Evolutionary conservation across 2,113 vertebrate genomes (phyloP), one percentile per base, ranked within the genome.

Genomic region (Indicator indicator): DNA sequence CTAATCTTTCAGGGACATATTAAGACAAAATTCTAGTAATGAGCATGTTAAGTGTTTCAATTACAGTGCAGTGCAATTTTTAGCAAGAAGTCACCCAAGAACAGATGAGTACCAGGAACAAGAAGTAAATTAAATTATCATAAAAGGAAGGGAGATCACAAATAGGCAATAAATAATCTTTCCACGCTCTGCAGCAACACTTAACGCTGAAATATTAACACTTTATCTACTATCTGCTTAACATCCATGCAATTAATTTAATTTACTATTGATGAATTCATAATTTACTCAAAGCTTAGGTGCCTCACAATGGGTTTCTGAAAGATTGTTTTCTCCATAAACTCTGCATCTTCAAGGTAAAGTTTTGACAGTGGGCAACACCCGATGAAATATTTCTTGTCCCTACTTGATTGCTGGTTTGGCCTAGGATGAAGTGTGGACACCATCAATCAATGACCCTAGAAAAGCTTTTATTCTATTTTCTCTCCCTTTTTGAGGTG

Each of bases 91-190:
- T 84, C 70, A 78, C 38, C 40, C 54, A 38, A 79, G 44, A 92
- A 76, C 24, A 67, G 64, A 83, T 89, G 52, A 91, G 9, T 55
- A 65, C 50, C 26, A 56, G 78, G 52, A 92, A 89, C 54, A 92
- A 87, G 81, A 75, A 89, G 17, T 67, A 94, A 87, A 94, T 93
- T 75, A 90, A 93, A 91, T 71, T 74, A 94, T 77, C 68, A 71
- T 92, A 71, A 92, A 75, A 76, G n/a, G 32, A 93, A 68, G 54
- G 19, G n/a, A 85, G 52, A 76, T 73, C 40, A 87, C 38, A 89
- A 82, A 87, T 33, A 88, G n/a, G 17, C 23, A 60, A 71, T 69
- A 88, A 93, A 54, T 87, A 89, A 67, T n/a, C 46, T 89, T 87
- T 87, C 12, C 28, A 74, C 6, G 76, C 91, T 89, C 68, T 24